A percentile compares a stretch with the other conserved stretches of the same genome.
These are phyloP conservation scores for Sciurus carolinensis DNA, from an alignment of 2,797 vertebrate genomes.

Conservation along the genomic window DNA sequence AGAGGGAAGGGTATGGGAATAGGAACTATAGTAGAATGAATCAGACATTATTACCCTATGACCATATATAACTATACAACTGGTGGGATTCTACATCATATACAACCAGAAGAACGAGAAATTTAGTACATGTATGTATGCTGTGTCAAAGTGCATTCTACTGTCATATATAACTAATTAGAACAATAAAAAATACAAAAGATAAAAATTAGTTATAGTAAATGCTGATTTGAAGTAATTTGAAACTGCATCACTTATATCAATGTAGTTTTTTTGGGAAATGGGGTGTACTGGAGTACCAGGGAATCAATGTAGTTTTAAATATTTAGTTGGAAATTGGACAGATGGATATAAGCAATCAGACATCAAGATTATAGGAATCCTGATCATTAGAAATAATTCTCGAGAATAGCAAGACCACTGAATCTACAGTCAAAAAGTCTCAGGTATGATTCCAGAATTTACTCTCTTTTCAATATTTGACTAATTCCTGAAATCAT, in stretches of 20 bases:
- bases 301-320: background rate
- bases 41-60: no score
- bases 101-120: no score
- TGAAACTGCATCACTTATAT: background rate
- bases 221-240: background rate
- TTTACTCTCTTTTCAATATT: background rate
- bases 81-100: no score
- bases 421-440: background rate
- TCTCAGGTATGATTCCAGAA: background rate
- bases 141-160: no score
- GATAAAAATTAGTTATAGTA: background rate
- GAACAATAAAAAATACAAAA: no score
- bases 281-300: no score
- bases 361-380: background rate
- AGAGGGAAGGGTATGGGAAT: no score
- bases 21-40: no score
- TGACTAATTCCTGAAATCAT: background rate
- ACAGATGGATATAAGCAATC: fast-evolving
- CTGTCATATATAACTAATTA: no score
- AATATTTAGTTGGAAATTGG: background rate
- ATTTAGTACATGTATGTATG: no score
- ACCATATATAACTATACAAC: no score
- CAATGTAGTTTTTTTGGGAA: background rate
- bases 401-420: background rate
- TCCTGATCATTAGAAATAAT: background rate